Conservation (phyloP, 2,888 invertebrate genomes). For the Hypolimnas misippus region DNA sequence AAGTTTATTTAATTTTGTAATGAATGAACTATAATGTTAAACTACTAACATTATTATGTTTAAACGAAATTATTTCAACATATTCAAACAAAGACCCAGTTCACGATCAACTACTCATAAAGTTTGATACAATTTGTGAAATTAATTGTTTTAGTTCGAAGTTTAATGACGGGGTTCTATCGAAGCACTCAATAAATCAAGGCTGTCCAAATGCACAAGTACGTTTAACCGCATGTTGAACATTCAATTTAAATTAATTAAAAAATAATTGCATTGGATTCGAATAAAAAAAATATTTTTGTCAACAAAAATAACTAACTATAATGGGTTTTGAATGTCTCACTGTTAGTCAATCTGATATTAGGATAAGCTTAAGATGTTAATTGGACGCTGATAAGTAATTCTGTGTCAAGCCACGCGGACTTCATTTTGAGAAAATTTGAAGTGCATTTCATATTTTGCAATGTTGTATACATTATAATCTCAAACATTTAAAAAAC, state of each 20-base stretch:
- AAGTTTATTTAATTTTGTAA: neutral
- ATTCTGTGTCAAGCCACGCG: too few relatives aligned
- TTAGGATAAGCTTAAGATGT: too few relatives aligned
- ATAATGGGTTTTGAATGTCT: too few relatives aligned
- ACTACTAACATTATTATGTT: neutral
- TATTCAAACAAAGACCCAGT: neutral
- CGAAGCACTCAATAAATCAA: neutral
- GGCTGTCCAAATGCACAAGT: neutral
- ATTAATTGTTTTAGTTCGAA: constrained; percentile 8
- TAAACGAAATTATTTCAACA: neutral
- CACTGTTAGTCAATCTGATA: too few relatives aligned
- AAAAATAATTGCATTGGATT: neutral
- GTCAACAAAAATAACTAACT: too few relatives aligned
- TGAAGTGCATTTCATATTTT: too few relatives aligned
- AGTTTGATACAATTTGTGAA: constrained; percentile 1
- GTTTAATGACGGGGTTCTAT: neutral
- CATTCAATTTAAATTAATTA: constrained; percentile 5
- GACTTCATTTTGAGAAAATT: too few relatives aligned
- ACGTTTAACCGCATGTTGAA: neutral
- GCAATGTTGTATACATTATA: too few relatives aligned
- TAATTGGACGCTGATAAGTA: too few relatives aligned
- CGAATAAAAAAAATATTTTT: neutral
- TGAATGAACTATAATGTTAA: neutral
- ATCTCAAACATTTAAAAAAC: too few relatives aligned
- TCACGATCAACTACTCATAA: neutral